phyloP scores from a whole-genome alignment of 2,797 vertebrate genomes.

The Neoniphon sammara region DNA sequence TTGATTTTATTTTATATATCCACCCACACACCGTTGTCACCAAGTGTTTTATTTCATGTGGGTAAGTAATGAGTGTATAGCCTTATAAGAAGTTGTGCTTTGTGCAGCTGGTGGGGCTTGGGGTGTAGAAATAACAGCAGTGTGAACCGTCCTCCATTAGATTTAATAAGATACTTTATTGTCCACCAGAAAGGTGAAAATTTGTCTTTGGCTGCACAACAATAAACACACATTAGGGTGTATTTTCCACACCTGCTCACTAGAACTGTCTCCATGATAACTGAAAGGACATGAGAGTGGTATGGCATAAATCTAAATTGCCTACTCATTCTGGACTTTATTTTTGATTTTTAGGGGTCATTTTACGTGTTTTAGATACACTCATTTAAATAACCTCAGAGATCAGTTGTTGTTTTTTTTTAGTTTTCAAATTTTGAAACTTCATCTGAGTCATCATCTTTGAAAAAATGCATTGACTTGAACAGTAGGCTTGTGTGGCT shows the following conservation, averaged over 20 bases:
- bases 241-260: conserved; percentile 20
- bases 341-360: neutral
- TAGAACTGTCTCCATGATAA: neutral
- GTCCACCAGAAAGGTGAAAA: no score
- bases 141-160: neutral
- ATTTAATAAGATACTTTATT: no score
- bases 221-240: no score
- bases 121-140: conserved; percentile 26
- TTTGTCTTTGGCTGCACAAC: no score
- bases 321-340: neutral
- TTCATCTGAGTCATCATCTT: neutral
- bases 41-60: conserved; percentile 47
- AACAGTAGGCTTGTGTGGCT: neutral
- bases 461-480: neutral
- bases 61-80: conserved; percentile 43
- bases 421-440: neutral
- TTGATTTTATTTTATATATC: conserved; percentile 45
- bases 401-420: neutral
- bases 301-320: neutral
- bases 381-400: neutral
- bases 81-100: conserved; percentile 45
- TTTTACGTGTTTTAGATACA: neutral
- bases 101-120: conserved; percentile 38
- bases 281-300: no score
- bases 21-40: conserved; percentile 51